These are phyloP conservation scores for Podocnemis expansa DNA, from an alignment of 2,113 vertebrate species.

Conservation along the genomic window DNA sequence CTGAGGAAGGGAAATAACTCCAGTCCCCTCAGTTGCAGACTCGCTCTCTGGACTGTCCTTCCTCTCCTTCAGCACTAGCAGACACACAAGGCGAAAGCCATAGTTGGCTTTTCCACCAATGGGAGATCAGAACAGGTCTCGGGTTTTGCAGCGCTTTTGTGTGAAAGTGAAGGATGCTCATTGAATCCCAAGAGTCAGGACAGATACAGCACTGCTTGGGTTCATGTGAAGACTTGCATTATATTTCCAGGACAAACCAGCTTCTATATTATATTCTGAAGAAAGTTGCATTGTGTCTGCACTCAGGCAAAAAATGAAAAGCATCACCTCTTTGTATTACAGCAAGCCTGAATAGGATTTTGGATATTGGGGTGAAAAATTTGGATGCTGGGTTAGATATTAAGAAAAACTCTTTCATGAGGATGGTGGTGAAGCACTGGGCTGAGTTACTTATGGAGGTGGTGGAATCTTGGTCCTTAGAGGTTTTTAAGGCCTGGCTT, in stretches of 20 bases:
- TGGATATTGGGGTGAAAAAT: too few relatives aligned
- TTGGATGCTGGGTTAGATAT: too few relatives aligned
- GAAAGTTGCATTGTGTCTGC: neutral
- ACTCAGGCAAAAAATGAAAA: neutral
- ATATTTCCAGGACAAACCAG: neutral
- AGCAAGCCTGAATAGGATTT: neutral
- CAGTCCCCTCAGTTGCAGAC: neutral
- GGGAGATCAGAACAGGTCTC: neutral
- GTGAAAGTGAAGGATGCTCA: conserved; percentile 7
- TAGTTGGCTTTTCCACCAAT: fast-evolving
- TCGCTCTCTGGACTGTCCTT: neutral
- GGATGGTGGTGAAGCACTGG: too few relatives aligned
- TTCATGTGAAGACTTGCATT: neutral
- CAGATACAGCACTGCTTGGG: neutral
- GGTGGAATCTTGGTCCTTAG: too few relatives aligned
- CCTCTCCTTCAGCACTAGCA: neutral
- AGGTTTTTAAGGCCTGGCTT: too few relatives aligned
- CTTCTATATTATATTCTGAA: neutral
- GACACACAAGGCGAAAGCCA: neutral
- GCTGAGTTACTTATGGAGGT: too few relatives aligned
- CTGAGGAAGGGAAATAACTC: neutral
- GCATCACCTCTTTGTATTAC: fast-evolving
- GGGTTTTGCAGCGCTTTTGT: neutral
- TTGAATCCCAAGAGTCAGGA: neutral
- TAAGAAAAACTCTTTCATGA: too few relatives aligned